phyloP scores from a whole-genome alignment of 2,113 vertebrate species.

The Porphyrio hochstetteri region DNA sequence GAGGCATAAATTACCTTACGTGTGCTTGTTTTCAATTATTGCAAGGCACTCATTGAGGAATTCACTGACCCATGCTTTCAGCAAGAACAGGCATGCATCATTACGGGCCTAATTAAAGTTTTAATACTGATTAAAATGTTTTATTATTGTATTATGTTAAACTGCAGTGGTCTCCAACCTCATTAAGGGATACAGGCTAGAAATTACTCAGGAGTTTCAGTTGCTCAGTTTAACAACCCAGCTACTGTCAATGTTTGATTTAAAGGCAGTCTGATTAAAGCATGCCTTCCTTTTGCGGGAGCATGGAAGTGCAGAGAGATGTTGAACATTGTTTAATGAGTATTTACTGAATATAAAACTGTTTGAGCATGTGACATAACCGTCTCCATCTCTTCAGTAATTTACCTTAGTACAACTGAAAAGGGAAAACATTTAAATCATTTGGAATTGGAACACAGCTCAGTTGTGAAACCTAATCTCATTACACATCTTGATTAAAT shows the following conservation, averaged over 20 bases:
- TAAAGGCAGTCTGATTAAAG: conserved; percentile 38
- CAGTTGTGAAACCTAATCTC: conserved; percentile 60
- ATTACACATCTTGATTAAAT: conserved; percentile 72
- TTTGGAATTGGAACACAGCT: conserved; percentile 35
- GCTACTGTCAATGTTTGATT: conserved; percentile 52
- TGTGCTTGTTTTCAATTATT: conserved; percentile 55
- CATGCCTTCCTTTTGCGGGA: neutral
- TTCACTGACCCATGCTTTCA: conserved; percentile 52
- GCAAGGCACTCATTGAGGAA: conserved; percentile 58
- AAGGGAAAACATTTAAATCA: conserved; percentile 56
- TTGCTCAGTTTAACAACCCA: conserved; percentile 40
- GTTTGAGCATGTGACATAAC: conserved; percentile 27
- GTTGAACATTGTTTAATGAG: conserved; percentile 32
- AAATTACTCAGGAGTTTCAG: conserved; percentile 58
- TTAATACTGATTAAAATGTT: conserved; percentile 66
- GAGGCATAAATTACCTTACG: conserved; percentile 7
- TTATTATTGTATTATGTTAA: conserved; percentile 71
- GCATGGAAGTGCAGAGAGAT: neutral
- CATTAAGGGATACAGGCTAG: conserved; percentile 51
- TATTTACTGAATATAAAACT: conserved; percentile 39
- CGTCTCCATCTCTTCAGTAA: neutral
- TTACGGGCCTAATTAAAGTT: conserved; percentile 64
- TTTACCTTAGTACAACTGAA: conserved; percentile 11
- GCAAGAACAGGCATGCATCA: conserved; percentile 48
- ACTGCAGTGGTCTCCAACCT: conserved; percentile 68